These are phyloP conservation scores for Spermophilus dauricus DNA, from an alignment of 2,113 vertebrate genomes.

Conservation along the genomic window DNA sequence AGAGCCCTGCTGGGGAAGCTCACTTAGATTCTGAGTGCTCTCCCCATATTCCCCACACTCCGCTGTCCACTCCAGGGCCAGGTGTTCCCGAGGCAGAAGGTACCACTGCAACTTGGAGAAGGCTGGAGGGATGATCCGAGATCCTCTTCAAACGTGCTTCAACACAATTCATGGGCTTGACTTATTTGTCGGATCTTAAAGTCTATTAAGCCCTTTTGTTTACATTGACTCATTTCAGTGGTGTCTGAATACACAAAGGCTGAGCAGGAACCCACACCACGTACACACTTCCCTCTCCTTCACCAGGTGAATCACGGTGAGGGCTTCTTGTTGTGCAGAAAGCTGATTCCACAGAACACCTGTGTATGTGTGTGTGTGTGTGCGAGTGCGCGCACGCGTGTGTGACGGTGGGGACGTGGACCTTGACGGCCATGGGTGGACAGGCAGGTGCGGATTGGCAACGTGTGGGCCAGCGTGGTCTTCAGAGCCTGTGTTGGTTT, in stretches of 20 bases:
- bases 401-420: not conserved
- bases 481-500: not conserved
- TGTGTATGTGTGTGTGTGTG: too few species aligned
- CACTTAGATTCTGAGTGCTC: not conserved
- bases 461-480: not conserved
- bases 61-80: not conserved
- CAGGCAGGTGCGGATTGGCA: too few species aligned
- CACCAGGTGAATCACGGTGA: not conserved
- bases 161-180: not conserved
- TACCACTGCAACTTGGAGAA: not conserved
- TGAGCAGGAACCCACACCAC: not conserved
- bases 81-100: not conserved
- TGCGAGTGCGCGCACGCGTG: not conserved
- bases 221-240: not conserved
- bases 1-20: not conserved
- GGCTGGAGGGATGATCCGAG: not conserved
- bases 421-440: not conserved
- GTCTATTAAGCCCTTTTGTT: not conserved
- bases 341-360: not conserved
- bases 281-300: not conserved
- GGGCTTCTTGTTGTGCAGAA: too few species aligned
- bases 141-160: conserved; percentile 13
- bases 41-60: not conserved
- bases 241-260: not conserved
- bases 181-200: not conserved